Evolutionary conservation across 92 coral and sea anemone genomes (phyloP).

Genomic region (Parazoanthus atlanticus): DNA sequence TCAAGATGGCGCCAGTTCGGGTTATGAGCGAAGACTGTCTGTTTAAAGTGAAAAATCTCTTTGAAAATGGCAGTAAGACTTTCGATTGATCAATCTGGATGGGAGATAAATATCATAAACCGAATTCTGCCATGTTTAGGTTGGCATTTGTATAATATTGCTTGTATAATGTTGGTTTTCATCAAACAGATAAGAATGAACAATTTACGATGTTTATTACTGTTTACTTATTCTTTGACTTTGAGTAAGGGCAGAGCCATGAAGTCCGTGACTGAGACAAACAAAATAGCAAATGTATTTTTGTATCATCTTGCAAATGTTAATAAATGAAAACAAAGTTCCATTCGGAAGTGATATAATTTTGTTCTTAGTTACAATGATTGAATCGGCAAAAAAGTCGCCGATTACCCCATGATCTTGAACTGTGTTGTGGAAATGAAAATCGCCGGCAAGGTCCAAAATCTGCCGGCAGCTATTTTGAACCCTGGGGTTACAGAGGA

Average conservation of each 20-base stretch:
- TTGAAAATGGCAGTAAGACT: background rate
- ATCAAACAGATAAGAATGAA: background rate
- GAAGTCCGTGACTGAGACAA: constrained; percentile 15
- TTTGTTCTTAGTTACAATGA: background rate
- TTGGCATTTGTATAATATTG: background rate
- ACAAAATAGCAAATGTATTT: constrained; percentile 6
- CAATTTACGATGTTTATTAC: constrained; percentile 2
- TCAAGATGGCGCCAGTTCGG: background rate
- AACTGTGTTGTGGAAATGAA: background rate
- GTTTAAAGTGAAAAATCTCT: background rate
- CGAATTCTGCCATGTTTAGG: background rate
- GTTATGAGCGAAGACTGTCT: background rate
- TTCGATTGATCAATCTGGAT: background rate
- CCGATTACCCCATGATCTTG: background rate
- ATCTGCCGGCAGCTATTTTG: background rate
- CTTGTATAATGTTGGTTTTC: background rate
- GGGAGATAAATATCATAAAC: background rate
- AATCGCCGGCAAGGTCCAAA: background rate
- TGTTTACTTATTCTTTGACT: constrained; percentile 1
- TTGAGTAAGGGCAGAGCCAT: constrained; percentile 9
- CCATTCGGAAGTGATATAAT: constrained; percentile 7
- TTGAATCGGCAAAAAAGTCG: background rate
- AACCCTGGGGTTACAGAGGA: background rate
- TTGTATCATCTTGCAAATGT: constrained; percentile 8
- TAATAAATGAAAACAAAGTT: background rate